phyloP scores from a whole-genome alignment of 1,140 invertebrate genomes.

The Rhyzopertha dominica region DNA sequence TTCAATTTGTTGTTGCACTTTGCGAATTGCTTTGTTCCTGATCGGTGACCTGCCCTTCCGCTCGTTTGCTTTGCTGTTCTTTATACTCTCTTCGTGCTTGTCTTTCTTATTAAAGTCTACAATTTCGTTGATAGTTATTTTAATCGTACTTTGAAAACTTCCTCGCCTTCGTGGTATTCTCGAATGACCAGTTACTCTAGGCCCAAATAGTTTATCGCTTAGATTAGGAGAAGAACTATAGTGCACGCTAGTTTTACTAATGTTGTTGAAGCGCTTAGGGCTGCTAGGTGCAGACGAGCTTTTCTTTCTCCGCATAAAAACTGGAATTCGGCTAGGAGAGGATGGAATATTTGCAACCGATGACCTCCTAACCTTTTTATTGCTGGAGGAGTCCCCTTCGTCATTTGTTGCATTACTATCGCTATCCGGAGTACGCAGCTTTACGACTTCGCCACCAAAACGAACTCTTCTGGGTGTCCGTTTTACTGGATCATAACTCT shows the following conservation, averaged over 20 bases:
- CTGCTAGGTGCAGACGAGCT: no score
- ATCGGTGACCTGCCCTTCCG: neutral
- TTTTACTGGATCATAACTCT: slow-evolving; percentile 44
- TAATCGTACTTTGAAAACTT: no score
- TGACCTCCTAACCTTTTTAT: no score
- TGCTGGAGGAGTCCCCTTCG: neutral
- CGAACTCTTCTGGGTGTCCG: slow-evolving; percentile 59
- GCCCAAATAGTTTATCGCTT: no score
- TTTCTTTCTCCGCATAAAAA: no score
- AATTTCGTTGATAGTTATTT: no score
- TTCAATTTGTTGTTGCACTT: slow-evolving; percentile 11
- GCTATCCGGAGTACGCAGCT: slow-evolving; percentile 76
- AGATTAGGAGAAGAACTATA: no score
- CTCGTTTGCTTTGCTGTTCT: slow-evolving; percentile 2
- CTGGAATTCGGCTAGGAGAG: no score
- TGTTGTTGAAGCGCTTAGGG: no score
- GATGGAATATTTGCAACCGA: no score
- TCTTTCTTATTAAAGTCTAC: slow-evolving; percentile 3
- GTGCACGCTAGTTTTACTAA: no score
- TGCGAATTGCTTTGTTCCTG: neutral
- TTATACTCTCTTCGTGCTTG: neutral
- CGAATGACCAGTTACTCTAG: no score
- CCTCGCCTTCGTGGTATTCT: slow-evolving; percentile 21
- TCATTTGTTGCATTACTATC: slow-evolving; percentile 49
- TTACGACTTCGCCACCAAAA: slow-evolving; percentile 77